A percentile compares a stretch with the other conserved stretches of the same genome.
Conservation (phyloP, 2,797 vertebrate species). For the Acanthiza pusilla region DNA sequence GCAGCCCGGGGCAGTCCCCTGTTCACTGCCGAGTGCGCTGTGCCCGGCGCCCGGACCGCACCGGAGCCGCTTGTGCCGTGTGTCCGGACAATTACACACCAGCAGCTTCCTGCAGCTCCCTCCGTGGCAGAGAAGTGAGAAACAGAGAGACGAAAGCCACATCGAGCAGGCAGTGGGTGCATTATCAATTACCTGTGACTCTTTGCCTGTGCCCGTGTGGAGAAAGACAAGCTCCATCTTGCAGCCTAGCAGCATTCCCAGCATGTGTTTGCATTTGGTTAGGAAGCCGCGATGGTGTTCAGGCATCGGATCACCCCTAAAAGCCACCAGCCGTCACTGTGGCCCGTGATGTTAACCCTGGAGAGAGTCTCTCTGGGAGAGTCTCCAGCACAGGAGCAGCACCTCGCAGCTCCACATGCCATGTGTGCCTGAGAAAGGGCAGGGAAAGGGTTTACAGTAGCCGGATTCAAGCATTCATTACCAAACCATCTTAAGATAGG, state of each 20-base stretch:
- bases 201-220: background rate
- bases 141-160: background rate
- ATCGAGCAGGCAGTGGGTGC: background rate
- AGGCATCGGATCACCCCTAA: background rate
- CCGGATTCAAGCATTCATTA: background rate
- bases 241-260: background rate
- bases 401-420: accelerated
- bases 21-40: accelerated
- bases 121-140: accelerated
- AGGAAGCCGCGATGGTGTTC: background rate
- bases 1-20: background rate
- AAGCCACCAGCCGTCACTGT: background rate
- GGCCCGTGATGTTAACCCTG: accelerated
- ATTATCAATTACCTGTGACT: background rate
- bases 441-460: background rate
- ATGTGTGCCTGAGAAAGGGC: background rate
- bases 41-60: background rate
- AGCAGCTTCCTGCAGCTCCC: background rate
- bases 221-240: background rate
- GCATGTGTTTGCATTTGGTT: background rate
- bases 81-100: background rate
- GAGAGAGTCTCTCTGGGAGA: background rate
- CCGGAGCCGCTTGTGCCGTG: background rate
- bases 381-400: background rate
- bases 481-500: background rate